Conservation (phyloP, 2,888 invertebrate genomes). For the Cryptus viduatorius region DNA sequence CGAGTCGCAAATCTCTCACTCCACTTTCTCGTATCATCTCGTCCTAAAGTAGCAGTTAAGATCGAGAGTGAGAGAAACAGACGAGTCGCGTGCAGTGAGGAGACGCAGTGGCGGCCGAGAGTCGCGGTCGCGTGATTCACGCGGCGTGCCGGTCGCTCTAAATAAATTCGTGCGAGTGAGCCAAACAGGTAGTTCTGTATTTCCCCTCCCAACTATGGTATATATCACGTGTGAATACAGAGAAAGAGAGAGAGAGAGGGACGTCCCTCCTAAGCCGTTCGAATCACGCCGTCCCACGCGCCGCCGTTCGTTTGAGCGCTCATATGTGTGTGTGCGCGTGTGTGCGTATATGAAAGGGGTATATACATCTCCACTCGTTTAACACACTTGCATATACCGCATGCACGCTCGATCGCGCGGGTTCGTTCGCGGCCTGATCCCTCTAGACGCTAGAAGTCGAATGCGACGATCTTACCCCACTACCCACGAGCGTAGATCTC, state of each 20-base stretch:
- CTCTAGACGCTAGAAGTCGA: conserved; percentile 68
- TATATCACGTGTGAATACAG: conserved; percentile 84
- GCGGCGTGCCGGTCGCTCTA: conserved; percentile 74
- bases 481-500: conserved; percentile 64
- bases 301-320: conserved; percentile 55
- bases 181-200: conserved; percentile 77
- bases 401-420: conserved; percentile 3
- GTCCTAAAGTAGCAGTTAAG: conserved; percentile 57
- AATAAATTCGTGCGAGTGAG: conserved; percentile 77
- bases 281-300: conserved; percentile 70
- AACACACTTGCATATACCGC: conserved; percentile 2
- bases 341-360: conserved; percentile 6
- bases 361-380: conserved; percentile 17
- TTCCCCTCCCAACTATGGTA: conserved; percentile 72
- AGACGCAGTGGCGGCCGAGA: conserved; percentile 39
- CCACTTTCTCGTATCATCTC: conserved; percentile 45
- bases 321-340: conserved; percentile 8
- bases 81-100: conserved; percentile 58
- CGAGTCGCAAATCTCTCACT: neutral
- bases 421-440: conserved; percentile 51
- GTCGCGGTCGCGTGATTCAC: conserved; percentile 73
- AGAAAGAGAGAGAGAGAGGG: conserved; percentile 68
- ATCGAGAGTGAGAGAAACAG: conserved; percentile 23
- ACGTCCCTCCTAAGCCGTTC: conserved; percentile 60
- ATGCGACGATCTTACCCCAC: conserved; percentile 71